Evolutionary conservation across 2,797 vertebrate species (phyloP), one percentile per base, ranked within the genome.

Genomic region (Lacerta agilis): DNA sequence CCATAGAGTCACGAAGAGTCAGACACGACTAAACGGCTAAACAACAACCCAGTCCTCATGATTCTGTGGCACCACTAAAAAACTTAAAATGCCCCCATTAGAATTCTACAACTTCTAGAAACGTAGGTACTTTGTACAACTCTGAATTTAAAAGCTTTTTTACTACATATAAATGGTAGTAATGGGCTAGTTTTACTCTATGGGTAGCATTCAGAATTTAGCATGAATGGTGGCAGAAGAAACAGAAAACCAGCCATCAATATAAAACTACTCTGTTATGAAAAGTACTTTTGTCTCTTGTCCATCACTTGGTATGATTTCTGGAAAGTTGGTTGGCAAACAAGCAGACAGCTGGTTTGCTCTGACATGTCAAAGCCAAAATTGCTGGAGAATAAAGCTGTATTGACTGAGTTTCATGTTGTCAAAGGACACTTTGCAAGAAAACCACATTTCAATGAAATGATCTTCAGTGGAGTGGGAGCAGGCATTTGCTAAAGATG

Each of bases 281-380:
- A 92, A 88, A 90, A 79, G 78, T 29, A 29, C 49, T 89, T 91
- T 66, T 93, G 90, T 93, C 89, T 78, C 79, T 93, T 75, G 89
- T 86, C 87, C 92, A 83, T 82, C 89, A 91, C 89, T 91, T 90
- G 73, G 87, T 88, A 2, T 45, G 88, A 91, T 91, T 94, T 92
- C 94, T 93, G 90, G 90, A 95, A 94, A 93, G 91, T 61, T 85
- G 77, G 64, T 1, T 93, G 93, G 93, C 92, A 92, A 88, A 83
- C 45, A 92, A 61, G 27, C 1, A 86, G 90, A 93, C 90, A 90
- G 85, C 79, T 86, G 87, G 69, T 90, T 95, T 94, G 89, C 90
- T 93, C 88, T 84, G 88, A 86, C 67, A 76, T 88, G 92, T 90
- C 86, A 61, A 79, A 94, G 92, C 87, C 2, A 92, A 87, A 87